A percentile compares a stretch with the other conserved stretches of the same genome.
Conservation (phyloP, 2,888 invertebrate species). For the Agonopterix heracliana region DNA sequence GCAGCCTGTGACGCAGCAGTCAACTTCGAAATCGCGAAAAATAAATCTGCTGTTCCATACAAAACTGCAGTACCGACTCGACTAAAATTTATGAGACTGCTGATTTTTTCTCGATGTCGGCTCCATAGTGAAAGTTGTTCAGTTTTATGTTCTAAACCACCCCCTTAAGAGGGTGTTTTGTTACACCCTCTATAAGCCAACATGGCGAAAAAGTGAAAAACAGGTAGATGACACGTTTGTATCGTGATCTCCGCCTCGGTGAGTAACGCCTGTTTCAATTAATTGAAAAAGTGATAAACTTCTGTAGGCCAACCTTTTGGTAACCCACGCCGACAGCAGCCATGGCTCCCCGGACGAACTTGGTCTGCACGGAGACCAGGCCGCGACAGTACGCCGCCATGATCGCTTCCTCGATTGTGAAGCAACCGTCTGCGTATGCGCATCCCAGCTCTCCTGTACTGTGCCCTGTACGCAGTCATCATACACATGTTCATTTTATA, state of each 20-base stretch:
- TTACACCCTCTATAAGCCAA: too few species aligned
- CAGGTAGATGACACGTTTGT: too few species aligned
- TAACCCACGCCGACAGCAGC: slow-evolving; percentile 84
- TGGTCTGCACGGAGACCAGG: slow-evolving; percentile 81
- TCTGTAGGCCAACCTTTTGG: slow-evolving; percentile 41
- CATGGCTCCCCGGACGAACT: slow-evolving; percentile 82
- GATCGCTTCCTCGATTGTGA: slow-evolving; percentile 91
- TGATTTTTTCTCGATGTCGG: too few species aligned
- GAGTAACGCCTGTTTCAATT: slow-evolving; percentile 81
- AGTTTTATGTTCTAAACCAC: too few species aligned
- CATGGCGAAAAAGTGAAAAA: too few species aligned
- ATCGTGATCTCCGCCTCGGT: slow-evolving; percentile 89
- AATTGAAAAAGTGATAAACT: not conserved
- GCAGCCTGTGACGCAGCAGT: too few species aligned
- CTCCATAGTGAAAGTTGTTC: too few species aligned
- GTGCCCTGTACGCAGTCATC: slow-evolving; percentile 77
- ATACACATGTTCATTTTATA: too few species aligned
- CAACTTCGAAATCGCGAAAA: slow-evolving; percentile 83
- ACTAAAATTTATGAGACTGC: too few species aligned
- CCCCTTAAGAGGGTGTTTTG: too few species aligned
- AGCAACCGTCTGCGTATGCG: slow-evolving; percentile 80
- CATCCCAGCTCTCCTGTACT: slow-evolving; percentile 90
- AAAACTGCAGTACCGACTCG: too few species aligned
- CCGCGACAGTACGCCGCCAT: slow-evolving; percentile 90
- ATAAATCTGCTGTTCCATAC: too few species aligned